These are phyloP conservation scores for Paratilapia polleni DNA, from an alignment of 2,113 vertebrate genomes.

Conservation along the genomic window DNA sequence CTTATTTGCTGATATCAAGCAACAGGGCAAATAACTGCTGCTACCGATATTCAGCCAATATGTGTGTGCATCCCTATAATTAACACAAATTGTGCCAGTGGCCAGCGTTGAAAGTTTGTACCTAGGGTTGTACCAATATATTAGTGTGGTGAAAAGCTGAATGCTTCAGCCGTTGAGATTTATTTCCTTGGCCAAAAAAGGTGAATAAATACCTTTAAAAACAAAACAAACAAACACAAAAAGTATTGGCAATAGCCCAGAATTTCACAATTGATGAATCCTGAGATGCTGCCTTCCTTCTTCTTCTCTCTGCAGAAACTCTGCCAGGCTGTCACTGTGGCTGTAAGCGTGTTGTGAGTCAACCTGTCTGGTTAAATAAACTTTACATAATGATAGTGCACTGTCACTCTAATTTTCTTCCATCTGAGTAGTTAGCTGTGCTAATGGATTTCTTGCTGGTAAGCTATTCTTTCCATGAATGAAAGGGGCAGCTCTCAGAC, in stretches of 20 bases:
- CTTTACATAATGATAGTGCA: constrained; percentile 21
- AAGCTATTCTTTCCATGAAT: constrained; percentile 9
- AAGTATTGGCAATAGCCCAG: not conserved
- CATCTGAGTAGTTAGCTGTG: constrained; percentile 17
- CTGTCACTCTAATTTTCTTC: constrained; percentile 45
- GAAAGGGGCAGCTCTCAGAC: constrained; percentile 18
- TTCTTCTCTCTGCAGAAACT: constrained; percentile 6
- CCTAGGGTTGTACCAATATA: not conserved
- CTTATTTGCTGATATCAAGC: not conserved
- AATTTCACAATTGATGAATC: not conserved
- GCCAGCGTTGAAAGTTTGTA: not conserved
- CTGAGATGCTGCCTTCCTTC: not conserved
- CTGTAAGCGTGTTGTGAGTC: constrained; percentile 46
- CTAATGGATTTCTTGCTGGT: constrained; percentile 44
- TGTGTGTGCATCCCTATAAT: not conserved
- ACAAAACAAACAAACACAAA: not conserved
- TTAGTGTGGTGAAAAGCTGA: not conserved
- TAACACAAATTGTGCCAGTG: not conserved
- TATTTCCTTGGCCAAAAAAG: too few species aligned
- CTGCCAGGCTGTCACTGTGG: constrained; percentile 47
- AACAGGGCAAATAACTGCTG: not conserved
- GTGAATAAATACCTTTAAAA: not conserved
- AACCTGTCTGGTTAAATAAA: constrained; percentile 46
- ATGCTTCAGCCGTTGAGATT: too few species aligned
- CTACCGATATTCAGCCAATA: not conserved